Base-by-base conservation (phyloP, 2,113 vertebrate species). In the Brachirus orientalis region DNA sequence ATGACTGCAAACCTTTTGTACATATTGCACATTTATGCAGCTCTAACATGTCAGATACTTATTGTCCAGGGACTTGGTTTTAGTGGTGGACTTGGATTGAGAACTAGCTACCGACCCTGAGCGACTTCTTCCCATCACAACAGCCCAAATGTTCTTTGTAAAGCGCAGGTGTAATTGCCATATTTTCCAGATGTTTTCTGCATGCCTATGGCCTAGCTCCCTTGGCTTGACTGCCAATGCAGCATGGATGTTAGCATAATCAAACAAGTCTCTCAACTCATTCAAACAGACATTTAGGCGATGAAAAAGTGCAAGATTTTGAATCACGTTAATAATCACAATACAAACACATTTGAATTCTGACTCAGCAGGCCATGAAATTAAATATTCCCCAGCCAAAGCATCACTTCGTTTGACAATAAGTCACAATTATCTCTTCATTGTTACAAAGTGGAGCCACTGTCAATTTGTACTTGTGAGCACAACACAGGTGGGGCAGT, bases 161-260 rank as follows among this genome's bases (percentile, higher is more conserved):
- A 86, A 89, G 38, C n/a, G n/a, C n/a, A n/a, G n/a, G n/a, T n/a
- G n/a, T 82, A 92, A 91, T 91, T 91, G 90, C 77, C 58, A 69
- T 69, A 51, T 70, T 59, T 67, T 89, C 89, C 92, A 93, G 91
- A 92, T 92, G 91, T 91, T 88, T 85, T 33, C 68, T 83, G 86
- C 89, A 68, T 69, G 69, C 67, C n/a, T n/a, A n/a, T n/a, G n/a
- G 69, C 64, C 52, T 63, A 28, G 61, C 67, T 55, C 65, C 52
- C 37, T 56, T 50, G 69, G 38, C 59, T 79, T 81, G 66, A 53
- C 71, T 76, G 61, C 59, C 60, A 54, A 41, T 35, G 75, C 66
- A 66, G 50, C 63, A 45, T 5, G 36, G 22, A 56, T 55, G 69
- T 72, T 20, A 79, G 64, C 69, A 54, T 52, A 44, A 53, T 67